Evolutionary conservation across 1,140 invertebrate genomes (phyloP).

Genomic region (Hyles euphorbiae): DNA sequence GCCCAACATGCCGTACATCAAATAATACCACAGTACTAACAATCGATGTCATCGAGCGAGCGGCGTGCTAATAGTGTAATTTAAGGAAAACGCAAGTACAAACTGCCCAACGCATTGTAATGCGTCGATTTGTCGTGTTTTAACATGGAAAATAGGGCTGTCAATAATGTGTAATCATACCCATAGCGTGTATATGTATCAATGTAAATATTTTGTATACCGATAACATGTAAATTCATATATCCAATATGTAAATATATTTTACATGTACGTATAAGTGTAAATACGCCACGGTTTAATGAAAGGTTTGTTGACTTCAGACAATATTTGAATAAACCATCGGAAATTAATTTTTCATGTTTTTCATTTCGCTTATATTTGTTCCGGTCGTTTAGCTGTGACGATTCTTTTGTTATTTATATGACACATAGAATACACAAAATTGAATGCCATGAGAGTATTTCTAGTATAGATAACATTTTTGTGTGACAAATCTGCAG

Average conservation of each 20-base stretch:
- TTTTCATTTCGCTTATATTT: conserved; percentile 17
- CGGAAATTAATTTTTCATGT: conserved; percentile 32
- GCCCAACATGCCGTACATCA: conserved; percentile 56
- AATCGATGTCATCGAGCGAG: too few species aligned
- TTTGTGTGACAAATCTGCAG: too few species aligned
- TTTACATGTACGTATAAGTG: conserved; percentile 45
- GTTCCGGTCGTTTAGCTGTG: too few species aligned
- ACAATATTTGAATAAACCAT: conserved; percentile 66
- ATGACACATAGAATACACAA: too few species aligned
- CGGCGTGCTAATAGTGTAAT: too few species aligned
- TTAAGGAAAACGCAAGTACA: too few species aligned
- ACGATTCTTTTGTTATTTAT: too few species aligned
- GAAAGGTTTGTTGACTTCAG: conserved; percentile 59
- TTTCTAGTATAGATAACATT: too few species aligned
- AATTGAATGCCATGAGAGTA: too few species aligned
- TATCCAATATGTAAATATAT: conserved; percentile 56
- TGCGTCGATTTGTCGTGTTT: too few species aligned
- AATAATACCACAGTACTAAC: conserved; percentile 28
- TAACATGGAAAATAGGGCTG: background rate
- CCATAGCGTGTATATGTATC: conserved; percentile 2
- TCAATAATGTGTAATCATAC: conserved; percentile 6
- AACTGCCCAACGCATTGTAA: too few species aligned
- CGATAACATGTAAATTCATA: conserved; percentile 29
- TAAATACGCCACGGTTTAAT: conserved; percentile 46
- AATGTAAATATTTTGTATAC: conserved; percentile 31